Evolutionary conservation across 2,797 vertebrate species (phyloP), one percentile per base, ranked within the genome.

Genomic region (Iguana delicatissima): DNA sequence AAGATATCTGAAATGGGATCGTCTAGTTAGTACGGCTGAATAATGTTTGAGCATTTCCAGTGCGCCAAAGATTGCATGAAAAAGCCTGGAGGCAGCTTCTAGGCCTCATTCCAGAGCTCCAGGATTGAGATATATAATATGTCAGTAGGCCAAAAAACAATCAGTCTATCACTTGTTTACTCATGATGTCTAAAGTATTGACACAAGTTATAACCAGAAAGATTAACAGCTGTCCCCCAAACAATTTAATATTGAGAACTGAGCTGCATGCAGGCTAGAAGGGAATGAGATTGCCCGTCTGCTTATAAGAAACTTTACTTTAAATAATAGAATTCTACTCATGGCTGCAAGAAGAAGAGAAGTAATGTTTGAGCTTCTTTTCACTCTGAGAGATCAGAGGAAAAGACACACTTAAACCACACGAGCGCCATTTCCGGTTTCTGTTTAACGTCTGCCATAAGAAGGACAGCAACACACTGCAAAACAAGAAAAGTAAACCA

Each of bases 91-190:
- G n/a, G 50, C 79, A 26, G 64, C 4, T 57, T 81, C 12, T 9
- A 38, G 13, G 46, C 24, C 14, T 62, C 42, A 38, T 82, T 57
- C 8, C 64, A 73, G 80, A 88, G 79, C 80, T 16, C 67, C 42
- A 16, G 50, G 80, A 82, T 42, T 88, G 64, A 82, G 46, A 88
- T 38, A 81, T 81, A 88, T 67, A 62, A 81, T 52, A 73, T 88
- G 64, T 82, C 80, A 88, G 64, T 6, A n/a, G 16, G n/a, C 67
- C n/a, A 42, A 82, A 72, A 72, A 88, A 42, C 79, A 82, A 38
- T 81, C 50, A 81, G 59, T 88, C 35, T 67, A 88, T 88, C 87
- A 73, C 64, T 82, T 55, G n/a, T 82, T 73, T 59, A 57, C 64
- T 67, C 64, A 57, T 29, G 80, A 88, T 73, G 64, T 80, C 77